Base-by-base conservation (phyloP, 2,888 invertebrate species). In the Invenusta paracnida region DNA sequence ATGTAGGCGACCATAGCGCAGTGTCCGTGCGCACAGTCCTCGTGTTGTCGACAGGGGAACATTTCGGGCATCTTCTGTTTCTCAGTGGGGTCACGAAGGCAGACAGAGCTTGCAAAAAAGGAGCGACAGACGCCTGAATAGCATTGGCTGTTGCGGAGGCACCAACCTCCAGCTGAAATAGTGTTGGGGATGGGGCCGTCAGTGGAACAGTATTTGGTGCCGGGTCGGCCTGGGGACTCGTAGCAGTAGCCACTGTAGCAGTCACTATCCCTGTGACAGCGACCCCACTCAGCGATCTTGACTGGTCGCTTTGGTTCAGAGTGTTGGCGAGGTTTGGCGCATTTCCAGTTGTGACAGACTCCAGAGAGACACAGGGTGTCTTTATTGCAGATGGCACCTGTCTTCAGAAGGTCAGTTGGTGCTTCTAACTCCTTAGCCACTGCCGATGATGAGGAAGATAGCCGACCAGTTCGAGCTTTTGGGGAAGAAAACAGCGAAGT, bases 1-100 rank as follows among this genome's bases (percentile, higher is more conserved):
- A 73, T 73, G 23, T 73, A 73, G 73, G 73, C 2, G 25, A 13
- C 73, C 11, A 13, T 13, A 73, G 17, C 25, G 25, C 73, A 73
- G 11, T 23, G 73, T 5, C 73, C 27, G 17, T 13, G 23, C 23
- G 25, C 5, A 25, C 73, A 73, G 73, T 73, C 73, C 23, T 5
- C 73, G 23, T 23, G 5, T 23, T 23, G 11, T 23, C 73, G 73
- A 23, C 73, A 73, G 25, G 73, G 73, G 23, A 73, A 73, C 73
- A 73, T 73, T 23, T 73, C 73, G 2, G 73, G 73, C 73, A 73
- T 73, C 27, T 13, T 73, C 73, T 25, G 11, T 23, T 2, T 23
- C 27, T 73, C 73, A 25, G 73, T n/a, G 73, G 73, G 73, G 73
- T 73, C 73, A 25, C 73, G 73, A 5, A 73, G 17, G 73, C 73